These are phyloP conservation scores for Hetaerina titia DNA, from an alignment of 2,888 invertebrate genomes.

Conservation along the genomic window DNA sequence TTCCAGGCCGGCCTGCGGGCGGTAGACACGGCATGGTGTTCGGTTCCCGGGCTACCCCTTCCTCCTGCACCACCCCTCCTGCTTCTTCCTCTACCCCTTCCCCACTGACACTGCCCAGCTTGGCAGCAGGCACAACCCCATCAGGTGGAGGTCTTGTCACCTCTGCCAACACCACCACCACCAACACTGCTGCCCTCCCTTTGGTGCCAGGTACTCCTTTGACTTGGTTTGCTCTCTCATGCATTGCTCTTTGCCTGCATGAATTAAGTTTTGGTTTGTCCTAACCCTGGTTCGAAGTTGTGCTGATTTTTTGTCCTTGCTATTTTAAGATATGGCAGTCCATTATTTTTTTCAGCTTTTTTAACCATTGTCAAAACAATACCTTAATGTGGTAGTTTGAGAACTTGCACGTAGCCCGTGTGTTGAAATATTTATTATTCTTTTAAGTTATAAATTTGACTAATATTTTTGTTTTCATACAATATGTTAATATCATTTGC, in stretches of 20 bases:
- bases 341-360: not conserved
- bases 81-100: constrained; percentile 36
- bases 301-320: not conserved
- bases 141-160: constrained; percentile 78
- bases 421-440: not conserved
- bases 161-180: constrained; percentile 72
- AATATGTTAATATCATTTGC: too few species aligned
- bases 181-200: constrained; percentile 71
- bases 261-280: not conserved
- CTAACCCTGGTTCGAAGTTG: not conserved
- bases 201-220: constrained; percentile 69
- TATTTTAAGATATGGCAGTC: not conserved
- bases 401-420: not conserved
- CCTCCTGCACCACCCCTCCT: constrained; percentile 75
- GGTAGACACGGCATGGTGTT: constrained; percentile 84
- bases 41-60: constrained; percentile 77
- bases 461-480: too few species aligned
- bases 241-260: constrained; percentile 1
- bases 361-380: not conserved
- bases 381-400: not conserved
- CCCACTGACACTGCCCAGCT: not conserved
- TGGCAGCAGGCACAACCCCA: constrained; percentile 74
- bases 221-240: constrained; percentile 11
- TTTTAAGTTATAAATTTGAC: too few species aligned
- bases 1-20: constrained; percentile 83